Conservation (phyloP, 37 sponge, comb jelly and placozoan species). For the Aplysina aerophoba region DNA sequence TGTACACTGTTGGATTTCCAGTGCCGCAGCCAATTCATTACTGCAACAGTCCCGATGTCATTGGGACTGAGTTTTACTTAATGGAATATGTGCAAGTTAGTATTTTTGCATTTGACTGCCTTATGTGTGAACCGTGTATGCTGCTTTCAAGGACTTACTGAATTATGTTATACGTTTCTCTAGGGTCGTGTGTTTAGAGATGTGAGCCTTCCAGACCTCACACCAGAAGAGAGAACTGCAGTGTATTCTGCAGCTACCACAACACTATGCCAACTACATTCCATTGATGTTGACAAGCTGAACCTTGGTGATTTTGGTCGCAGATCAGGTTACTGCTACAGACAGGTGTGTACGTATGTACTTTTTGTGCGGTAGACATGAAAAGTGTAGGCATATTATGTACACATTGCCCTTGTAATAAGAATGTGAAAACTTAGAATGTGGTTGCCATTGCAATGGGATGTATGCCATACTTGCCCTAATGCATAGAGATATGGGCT, state of each 20-base stretch:
- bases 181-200: conserved; percentile 72
- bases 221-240: conserved; percentile 61
- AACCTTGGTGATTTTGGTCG: conserved; percentile 70
- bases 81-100: conserved; percentile 74
- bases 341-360: conserved; percentile 58
- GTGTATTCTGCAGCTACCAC: conserved; percentile 56
- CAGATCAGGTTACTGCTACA: conserved; percentile 17
- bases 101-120: background rate
- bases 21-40: conserved; percentile 74
- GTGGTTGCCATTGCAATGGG: too few species aligned
- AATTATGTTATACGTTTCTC: background rate
- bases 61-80: conserved; percentile 84
- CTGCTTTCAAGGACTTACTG: background rate
- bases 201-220: conserved; percentile 31
- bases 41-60: conserved; percentile 61
- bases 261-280: conserved; percentile 71
- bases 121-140: background rate
- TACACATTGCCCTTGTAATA: too few species aligned
- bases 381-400: too few species aligned
- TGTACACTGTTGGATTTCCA: conserved; percentile 62
- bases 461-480: too few species aligned
- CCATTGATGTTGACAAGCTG: conserved; percentile 53
- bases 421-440: too few species aligned
- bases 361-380: too few species aligned
- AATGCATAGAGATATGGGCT: too few species aligned